phyloP scores from a whole-genome alignment of 2,797 vertebrate species.

The Tadarida brasiliensis region DNA sequence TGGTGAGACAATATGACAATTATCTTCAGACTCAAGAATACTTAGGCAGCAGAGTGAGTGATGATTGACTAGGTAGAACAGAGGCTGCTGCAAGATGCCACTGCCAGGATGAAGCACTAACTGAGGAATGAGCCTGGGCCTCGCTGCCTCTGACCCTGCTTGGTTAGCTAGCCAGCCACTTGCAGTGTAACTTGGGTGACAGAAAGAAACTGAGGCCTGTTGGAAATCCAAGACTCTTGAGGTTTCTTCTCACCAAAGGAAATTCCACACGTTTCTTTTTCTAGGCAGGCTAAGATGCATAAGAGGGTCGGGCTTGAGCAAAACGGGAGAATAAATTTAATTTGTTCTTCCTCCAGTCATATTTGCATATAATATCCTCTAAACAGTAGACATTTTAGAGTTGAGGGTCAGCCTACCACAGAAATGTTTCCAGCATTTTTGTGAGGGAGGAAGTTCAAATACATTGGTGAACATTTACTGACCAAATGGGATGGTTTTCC shows the following conservation, averaged over 20 bases:
- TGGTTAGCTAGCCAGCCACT: background rate
- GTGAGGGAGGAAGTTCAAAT: constrained; percentile 48
- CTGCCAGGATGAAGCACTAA: background rate
- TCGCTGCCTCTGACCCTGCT: background rate
- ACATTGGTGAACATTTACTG: background rate
- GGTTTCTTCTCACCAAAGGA: constrained; percentile 19
- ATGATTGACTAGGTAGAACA: constrained; percentile 62
- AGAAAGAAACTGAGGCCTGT: constrained; percentile 19
- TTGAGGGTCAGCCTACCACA: background rate
- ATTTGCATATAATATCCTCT: background rate
- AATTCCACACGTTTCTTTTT: background rate
- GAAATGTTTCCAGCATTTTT: constrained; percentile 28
- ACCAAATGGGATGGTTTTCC: background rate
- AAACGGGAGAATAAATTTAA: background rate
- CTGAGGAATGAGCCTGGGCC: background rate
- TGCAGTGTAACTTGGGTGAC: background rate
- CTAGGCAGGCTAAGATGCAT: background rate
- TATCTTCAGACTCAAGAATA: constrained; percentile 62
- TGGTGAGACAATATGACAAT: constrained; percentile 77
- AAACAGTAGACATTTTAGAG: constrained; percentile 7
- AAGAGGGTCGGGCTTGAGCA: background rate
- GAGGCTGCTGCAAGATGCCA: constrained; percentile 35
- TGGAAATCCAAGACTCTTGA: background rate
- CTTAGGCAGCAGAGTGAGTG: constrained; percentile 49
- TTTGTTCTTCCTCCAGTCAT: constrained; percentile 19